Percentiles rank a stretch among this genome's conserved stretches.
phyloP scores from a whole-genome alignment of 2,113 vertebrate species.

The Tragulus kanchil region DNA sequence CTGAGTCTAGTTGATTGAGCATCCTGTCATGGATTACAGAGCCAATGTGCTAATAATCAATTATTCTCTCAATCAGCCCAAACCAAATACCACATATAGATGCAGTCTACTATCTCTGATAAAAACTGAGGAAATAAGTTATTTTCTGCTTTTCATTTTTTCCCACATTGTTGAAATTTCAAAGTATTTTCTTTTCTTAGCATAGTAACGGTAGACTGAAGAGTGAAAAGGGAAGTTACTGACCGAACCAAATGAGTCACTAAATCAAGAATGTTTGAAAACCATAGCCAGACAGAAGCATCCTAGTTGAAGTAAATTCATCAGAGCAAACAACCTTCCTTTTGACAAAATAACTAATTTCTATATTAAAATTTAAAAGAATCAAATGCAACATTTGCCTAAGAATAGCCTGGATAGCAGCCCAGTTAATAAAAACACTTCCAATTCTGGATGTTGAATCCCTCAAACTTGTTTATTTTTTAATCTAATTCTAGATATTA shows the following conservation, averaged over 20 bases:
- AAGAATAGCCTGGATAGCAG: neutral
- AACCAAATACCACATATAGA: neutral
- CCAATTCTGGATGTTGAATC: neutral
- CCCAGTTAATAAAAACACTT: neutral
- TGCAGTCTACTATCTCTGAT: neutral
- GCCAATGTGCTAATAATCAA: neutral
- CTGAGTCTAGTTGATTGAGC: neutral
- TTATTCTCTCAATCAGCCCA: neutral
- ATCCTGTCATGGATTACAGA: neutral
- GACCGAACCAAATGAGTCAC: neutral
- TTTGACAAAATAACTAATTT: neutral
- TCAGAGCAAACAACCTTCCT: neutral
- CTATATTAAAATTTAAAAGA: neutral
- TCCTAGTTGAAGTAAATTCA: neutral
- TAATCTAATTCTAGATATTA: neutral
- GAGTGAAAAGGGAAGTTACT: neutral
- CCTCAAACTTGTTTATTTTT: neutral
- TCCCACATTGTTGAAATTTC: neutral
- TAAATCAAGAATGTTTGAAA: conserved; percentile 43
- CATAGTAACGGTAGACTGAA: neutral
- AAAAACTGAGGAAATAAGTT: neutral
- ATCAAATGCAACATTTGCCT: neutral
- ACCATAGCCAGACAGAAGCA: neutral
- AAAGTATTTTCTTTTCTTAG: neutral
- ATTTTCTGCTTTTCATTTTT: neutral